Evolutionary conservation across 2,113 vertebrate genomes (phyloP), one percentile per base, ranked within the genome.

Genomic region (Sialia sialis): DNA sequence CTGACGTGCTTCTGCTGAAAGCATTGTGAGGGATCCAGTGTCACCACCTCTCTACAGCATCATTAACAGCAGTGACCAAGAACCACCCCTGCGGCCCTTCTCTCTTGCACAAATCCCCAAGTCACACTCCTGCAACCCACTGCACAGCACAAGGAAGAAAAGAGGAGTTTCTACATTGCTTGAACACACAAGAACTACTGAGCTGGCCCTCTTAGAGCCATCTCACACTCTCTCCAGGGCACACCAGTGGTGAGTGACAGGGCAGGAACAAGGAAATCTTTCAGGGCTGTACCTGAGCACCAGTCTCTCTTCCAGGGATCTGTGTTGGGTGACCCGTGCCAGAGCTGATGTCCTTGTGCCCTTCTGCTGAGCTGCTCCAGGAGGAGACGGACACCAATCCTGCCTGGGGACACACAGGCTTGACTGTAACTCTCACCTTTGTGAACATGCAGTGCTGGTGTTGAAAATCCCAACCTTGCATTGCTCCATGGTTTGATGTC

Each of bases 401-500:
- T 59, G 39, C 43, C 34, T 58, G 41, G 17, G 32, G 14, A 85
- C 51, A 58, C 3, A 62, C 5, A 79, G 70, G 58, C 1, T 0
- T 29, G 44, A 16, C 4, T 4, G 0, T 79, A 36, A 75, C 36
- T 81, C 51, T 56, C 0, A 0, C 5, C n/a, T 10, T 44, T 55
- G 56, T 58, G 29, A 34, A 66, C 38, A 38, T 1, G 4, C 41
- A 48, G 14, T 2, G 10, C n/a, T 54, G 41, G 16, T 44, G 36
- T 32, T 68, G 23, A 48, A 84, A 74, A 67, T 26, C 21, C 55
- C 3, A 5, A 4, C 49, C 78, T 41, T 27, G 4, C 27, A 9
- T 29, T 48, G 20, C 38, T 8, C 20, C 68, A 0, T 0, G 0
- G 13, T 52, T 44, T 76, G 49, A 68, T 9, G 6, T 7, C 0